Evolutionary conservation across 2,888 invertebrate genomes (phyloP).

Genomic region (Lepidochrysops patricia): DNA sequence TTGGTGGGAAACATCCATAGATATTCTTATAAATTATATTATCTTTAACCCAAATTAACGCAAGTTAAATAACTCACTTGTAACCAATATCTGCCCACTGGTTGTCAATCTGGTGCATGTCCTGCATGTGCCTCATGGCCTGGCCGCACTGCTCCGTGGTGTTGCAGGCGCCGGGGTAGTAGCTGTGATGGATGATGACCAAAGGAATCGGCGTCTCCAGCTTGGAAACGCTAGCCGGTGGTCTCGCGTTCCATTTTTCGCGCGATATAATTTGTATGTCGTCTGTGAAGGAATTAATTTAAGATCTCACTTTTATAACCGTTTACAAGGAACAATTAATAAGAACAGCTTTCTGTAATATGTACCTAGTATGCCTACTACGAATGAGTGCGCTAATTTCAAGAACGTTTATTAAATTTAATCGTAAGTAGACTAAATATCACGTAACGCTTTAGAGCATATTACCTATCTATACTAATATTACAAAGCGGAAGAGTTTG

Average conservation of each 20-base stretch:
- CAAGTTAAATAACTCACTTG: constrained; percentile 59
- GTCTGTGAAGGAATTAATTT: constrained; percentile 1
- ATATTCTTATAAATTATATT: too few species aligned
- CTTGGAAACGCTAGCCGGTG: constrained; percentile 50
- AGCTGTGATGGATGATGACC: constrained; percentile 82
- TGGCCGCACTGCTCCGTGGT: constrained; percentile 61
- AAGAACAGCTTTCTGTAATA: too few species aligned
- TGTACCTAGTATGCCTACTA: too few species aligned
- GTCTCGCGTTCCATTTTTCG: constrained; percentile 74
- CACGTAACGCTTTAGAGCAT: too few species aligned
- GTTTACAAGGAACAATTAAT: too few species aligned
- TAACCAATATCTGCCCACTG: constrained; percentile 82
- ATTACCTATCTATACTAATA: too few species aligned
- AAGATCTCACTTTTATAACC: neutral
- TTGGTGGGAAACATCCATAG: too few species aligned
- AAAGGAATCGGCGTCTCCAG: constrained; percentile 74
- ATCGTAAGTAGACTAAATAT: too few species aligned
- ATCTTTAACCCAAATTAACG: too few species aligned
- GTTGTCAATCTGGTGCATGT: constrained; percentile 70
- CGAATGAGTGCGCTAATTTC: too few species aligned
- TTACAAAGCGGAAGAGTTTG: too few species aligned
- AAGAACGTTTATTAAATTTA: too few species aligned
- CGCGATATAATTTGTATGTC: constrained; percentile 37
- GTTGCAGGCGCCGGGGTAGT: constrained; percentile 74
- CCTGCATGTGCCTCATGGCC: constrained; percentile 79